Conservation (phyloP, 2,113 vertebrate species). For the Tiliqua scincoides region DNA sequence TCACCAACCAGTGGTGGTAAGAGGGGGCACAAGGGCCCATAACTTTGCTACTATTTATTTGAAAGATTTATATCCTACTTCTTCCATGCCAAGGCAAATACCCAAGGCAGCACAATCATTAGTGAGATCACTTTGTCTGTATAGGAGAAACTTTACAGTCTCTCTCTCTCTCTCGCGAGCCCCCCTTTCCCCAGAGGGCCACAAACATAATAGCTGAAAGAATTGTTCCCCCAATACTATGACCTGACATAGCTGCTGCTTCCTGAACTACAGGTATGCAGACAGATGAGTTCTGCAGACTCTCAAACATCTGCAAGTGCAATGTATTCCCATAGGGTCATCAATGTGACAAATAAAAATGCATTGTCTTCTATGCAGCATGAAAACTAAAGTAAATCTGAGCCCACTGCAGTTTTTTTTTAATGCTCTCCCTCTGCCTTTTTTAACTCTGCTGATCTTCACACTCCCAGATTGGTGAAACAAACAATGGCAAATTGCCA, state of each 20-base stretch:
- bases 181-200: too few relatives aligned
- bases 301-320: conserved; percentile 28
- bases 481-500: conserved; percentile 74
- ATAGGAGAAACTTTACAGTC: too few relatives aligned
- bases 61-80: too few relatives aligned
- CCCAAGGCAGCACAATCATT: too few relatives aligned
- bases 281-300: neutral
- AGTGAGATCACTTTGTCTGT: too few relatives aligned
- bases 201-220: neutral
- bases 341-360: conserved; percentile 56
- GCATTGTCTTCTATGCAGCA: conserved; percentile 47
- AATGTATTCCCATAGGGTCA: conserved; percentile 38
- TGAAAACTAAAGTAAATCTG: conserved; percentile 61
- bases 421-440: neutral
- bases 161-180: too few relatives aligned
- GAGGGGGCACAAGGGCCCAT: too few relatives aligned
- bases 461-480: conserved; percentile 52
- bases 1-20: too few relatives aligned
- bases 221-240: neutral
- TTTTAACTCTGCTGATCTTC: conserved; percentile 53
- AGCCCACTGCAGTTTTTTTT: conserved; percentile 15
- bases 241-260: neutral
- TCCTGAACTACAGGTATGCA: neutral
- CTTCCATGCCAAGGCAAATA: too few relatives aligned
- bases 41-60: too few relatives aligned